These are phyloP conservation scores for Agrotis puta DNA, from an alignment of 2,888 invertebrate species.

Conservation along the genomic window DNA sequence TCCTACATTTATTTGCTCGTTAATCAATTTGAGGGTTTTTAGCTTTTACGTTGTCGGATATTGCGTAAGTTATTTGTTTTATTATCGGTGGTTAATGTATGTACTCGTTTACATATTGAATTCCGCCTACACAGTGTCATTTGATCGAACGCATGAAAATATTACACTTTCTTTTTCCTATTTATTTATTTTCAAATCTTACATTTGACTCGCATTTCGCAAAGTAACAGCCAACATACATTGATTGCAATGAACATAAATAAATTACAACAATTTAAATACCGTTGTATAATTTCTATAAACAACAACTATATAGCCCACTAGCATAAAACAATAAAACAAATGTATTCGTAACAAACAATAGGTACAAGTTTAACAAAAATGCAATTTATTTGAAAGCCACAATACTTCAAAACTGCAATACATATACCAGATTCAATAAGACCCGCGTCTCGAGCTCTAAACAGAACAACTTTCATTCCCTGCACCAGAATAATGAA, in stretches of 20 bases:
- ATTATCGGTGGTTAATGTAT: constrained; percentile 2
- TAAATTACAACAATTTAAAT: no score
- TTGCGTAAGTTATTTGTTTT: constrained; percentile 22
- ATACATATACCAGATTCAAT: constrained; percentile 59
- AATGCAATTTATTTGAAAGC: constrained; percentile 45
- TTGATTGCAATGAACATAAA: not conserved
- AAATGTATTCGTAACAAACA: constrained; percentile 1
- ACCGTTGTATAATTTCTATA: no score
- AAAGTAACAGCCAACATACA: not conserved
- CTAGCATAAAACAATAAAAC: not conserved
- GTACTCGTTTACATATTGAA: constrained; percentile 1
- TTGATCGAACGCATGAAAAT: constrained; percentile 20
- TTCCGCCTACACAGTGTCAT: constrained; percentile 1
- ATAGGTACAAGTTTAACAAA: constrained; percentile 17
- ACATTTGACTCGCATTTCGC: no score
- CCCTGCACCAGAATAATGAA: constrained; percentile 69
- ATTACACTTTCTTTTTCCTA: no score
- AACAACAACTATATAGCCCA: not conserved
- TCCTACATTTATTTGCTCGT: constrained; percentile 29
- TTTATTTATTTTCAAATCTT: no score
- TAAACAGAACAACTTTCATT: constrained; percentile 42
- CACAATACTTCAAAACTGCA: constrained; percentile 52
- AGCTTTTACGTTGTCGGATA: constrained; percentile 9
- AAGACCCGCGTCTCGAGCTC: constrained; percentile 50
- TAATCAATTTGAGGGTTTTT: constrained; percentile 29